These are phyloP conservation scores for Halichondria panicea DNA, from an alignment of 37 sponge, comb jelly and placozoan species.

Conservation along the genomic window DNA sequence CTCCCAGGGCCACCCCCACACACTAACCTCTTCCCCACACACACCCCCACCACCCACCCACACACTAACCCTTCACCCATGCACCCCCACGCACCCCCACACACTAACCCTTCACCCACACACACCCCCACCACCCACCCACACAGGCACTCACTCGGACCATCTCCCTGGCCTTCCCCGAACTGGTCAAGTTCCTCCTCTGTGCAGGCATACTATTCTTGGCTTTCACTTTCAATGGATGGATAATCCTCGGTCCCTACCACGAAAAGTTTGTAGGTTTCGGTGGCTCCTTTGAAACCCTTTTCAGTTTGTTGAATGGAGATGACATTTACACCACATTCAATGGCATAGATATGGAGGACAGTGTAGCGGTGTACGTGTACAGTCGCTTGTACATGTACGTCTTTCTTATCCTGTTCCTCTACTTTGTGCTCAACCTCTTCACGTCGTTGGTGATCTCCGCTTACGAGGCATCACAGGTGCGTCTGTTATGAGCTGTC, in stretches of 20 bases:
- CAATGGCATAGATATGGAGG: conserved; percentile 1
- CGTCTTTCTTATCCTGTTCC: conserved; percentile 45
- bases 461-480: conserved; percentile 50
- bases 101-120: too few relatives aligned
- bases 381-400: conserved; percentile 56
- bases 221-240: conserved; percentile 49
- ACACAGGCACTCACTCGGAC: conserved; percentile 56
- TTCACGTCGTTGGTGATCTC: conserved; percentile 52
- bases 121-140: too few relatives aligned
- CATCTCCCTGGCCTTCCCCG: conserved; percentile 41
- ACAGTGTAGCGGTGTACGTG: conserved; percentile 21
- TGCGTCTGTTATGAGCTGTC: neutral
- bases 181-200: conserved; percentile 55
- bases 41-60: too few relatives aligned
- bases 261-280: conserved; percentile 24
- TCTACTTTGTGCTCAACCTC: conserved; percentile 61
- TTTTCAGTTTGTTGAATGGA: conserved; percentile 61
- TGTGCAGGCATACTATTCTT: conserved; percentile 51
- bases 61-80: too few relatives aligned
- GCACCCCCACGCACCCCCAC: too few relatives aligned
- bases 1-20: too few relatives aligned
- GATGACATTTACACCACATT: conserved; percentile 50
- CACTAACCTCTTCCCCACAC: too few relatives aligned
- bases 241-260: conserved; percentile 47
- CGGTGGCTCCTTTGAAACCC: conserved; percentile 14